A percentile compares a stretch with the other conserved stretches of the same genome.
phyloP scores from a whole-genome alignment of 2,113 vertebrate genomes.

The Prionailurus viverrinus region DNA sequence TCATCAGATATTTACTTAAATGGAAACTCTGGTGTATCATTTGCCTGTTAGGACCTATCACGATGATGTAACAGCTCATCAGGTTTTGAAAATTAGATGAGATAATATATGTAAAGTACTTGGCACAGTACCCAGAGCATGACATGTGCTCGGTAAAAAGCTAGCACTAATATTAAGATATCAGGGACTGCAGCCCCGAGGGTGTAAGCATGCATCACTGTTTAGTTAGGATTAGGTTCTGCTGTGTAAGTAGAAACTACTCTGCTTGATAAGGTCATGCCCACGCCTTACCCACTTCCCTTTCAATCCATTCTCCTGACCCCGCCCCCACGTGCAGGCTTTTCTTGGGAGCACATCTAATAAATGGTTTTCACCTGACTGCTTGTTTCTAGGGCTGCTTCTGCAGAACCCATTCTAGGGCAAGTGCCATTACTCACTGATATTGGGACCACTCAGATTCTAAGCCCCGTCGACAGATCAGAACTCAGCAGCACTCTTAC shows the following conservation, averaged over 20 bases:
- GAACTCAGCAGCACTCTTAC: not conserved
- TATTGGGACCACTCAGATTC: not conserved
- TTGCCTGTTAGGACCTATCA: not conserved
- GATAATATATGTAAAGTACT: not conserved
- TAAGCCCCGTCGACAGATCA: not conserved
- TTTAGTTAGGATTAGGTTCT: not conserved
- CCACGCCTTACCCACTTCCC: too few species aligned
- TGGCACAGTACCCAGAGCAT: not conserved
- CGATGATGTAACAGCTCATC: not conserved
- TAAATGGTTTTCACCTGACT: not conserved
- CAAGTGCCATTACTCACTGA: not conserved
- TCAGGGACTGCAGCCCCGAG: not conserved
- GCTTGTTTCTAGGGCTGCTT: not conserved
- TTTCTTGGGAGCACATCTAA: not conserved
- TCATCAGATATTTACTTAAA: not conserved
- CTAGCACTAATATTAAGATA: not conserved
- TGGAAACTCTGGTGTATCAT: not conserved
- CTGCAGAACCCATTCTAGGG: not conserved
- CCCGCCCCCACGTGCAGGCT: not conserved
- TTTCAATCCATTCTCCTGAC: not conserved
- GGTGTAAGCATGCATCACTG: rapidly evolving
- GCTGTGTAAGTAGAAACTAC: not conserved
- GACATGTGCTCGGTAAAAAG: not conserved
- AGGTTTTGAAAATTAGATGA: not conserved
- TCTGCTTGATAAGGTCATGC: not conserved